These are phyloP conservation scores for Aphaenogaster ashmeadi DNA, from an alignment of 1,140 invertebrate genomes.

Conservation along the genomic window DNA sequence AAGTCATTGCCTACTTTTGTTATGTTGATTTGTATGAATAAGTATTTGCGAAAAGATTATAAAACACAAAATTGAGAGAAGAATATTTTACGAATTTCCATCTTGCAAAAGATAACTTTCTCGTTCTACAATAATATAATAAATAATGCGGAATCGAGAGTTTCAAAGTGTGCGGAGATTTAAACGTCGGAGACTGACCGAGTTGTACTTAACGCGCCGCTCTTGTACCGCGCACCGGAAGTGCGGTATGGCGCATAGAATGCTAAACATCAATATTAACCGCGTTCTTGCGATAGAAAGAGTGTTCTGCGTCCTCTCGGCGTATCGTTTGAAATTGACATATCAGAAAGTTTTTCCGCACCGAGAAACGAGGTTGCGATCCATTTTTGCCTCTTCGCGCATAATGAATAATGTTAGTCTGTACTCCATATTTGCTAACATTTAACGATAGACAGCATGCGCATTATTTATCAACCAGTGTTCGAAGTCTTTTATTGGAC, in stretches of 20 bases:
- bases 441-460: background rate
- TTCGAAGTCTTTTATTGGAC: background rate
- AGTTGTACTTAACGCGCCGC: conserved; percentile 7
- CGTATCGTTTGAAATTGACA: conserved; percentile 46
- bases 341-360: conserved; percentile 63
- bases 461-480: conserved; percentile 21
- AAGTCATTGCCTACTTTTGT: background rate
- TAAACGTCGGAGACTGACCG: conserved; percentile 23
- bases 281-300: conserved; percentile 38
- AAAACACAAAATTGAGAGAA: background rate
- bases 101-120: background rate
- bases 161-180: conserved; percentile 21
- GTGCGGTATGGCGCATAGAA: background rate
- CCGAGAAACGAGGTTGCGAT: conserved; percentile 32
- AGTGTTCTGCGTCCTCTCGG: conserved; percentile 38
- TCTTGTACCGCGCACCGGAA: conserved; percentile 24
- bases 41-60: background rate
- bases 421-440: conserved; percentile 5
- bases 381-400: conserved; percentile 35
- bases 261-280: conserved; percentile 47
- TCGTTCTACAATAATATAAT: conserved; percentile 13
- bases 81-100: background rate
- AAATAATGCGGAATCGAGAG: background rate
- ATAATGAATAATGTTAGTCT: conserved; percentile 57
- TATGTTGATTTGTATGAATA: background rate